A percentile compares a stretch with the other conserved stretches of the same genome.
Conservation (phyloP, 2,113 vertebrate genomes). For the Maccullochella peelii region DNA sequence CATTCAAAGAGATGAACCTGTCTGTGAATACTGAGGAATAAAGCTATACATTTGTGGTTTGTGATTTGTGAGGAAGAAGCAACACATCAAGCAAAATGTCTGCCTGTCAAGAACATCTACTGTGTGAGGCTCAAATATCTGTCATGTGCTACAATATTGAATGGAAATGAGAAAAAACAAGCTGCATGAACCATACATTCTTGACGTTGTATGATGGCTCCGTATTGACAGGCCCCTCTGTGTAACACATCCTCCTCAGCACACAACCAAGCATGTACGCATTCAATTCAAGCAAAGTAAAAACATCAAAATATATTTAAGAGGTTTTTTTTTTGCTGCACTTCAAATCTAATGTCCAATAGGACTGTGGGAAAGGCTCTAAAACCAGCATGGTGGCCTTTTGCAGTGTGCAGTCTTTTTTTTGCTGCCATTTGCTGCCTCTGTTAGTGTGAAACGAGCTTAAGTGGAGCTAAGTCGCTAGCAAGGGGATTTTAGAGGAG, state of each 20-base stretch:
- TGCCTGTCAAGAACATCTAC: neutral
- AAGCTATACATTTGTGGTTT: neutral
- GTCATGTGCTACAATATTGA: neutral
- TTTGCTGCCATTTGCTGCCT: slow-evolving; percentile 14
- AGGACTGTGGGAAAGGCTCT: neutral
- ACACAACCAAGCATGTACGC: neutral
- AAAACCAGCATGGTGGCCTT: slow-evolving; percentile 27
- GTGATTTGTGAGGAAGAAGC: neutral
- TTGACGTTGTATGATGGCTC: neutral
- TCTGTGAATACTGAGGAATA: neutral
- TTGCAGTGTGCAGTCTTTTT: slow-evolving; percentile 6
- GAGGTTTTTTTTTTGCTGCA: slow-evolving; percentile 1
- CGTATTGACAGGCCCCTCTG: neutral
- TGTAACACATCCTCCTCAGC: slow-evolving; percentile 10
- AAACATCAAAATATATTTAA: neutral
- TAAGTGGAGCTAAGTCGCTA: slow-evolving; percentile 53
- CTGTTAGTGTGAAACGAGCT: slow-evolving; percentile 52
- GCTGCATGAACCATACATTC: neutral
- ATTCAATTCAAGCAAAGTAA: neutral
- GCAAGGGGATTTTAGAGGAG: slow-evolving; percentile 51
- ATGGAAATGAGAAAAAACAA: neutral
- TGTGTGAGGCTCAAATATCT: neutral
- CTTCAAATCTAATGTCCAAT: neutral
- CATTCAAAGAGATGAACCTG: neutral
- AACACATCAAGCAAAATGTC: neutral